A percentile compares a stretch with the other conserved stretches of the same genome.
Conservation (phyloP, 37 sponge, comb jelly and placozoan species). For the Haliclona indistincta region DNA sequence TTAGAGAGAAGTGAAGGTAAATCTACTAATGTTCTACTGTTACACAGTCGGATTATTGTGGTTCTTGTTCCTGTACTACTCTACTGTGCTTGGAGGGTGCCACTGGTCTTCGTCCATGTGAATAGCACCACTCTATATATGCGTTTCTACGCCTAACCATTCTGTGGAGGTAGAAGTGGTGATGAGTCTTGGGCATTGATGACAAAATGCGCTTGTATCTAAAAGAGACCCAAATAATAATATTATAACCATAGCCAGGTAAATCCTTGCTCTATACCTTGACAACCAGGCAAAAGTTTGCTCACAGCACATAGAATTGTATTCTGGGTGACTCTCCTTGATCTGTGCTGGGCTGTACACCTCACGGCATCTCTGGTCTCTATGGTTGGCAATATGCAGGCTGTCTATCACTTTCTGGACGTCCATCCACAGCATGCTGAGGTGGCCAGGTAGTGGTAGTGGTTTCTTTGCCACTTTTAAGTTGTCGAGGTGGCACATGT, state of each 20-base stretch:
- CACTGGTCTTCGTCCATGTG: not conserved
- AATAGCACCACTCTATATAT: not conserved
- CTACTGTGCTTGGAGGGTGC: too few relatives aligned
- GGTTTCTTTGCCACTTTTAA: not conserved
- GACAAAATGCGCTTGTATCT: conserved; percentile 34
- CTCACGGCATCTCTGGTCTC: conserved; percentile 4
- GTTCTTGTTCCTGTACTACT: too few relatives aligned
- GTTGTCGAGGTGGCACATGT: conserved; percentile 4
- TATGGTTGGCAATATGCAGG: not conserved
- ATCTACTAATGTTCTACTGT: too few relatives aligned
- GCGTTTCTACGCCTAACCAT: conserved; percentile 13
- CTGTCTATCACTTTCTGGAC: conserved; percentile 3
- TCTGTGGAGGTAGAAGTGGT: conserved; percentile 43
- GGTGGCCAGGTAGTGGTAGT: conserved; percentile 10
- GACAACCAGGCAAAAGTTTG: conserved; percentile 57
- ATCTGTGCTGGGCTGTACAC: conserved; percentile 3
- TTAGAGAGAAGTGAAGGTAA: too few relatives aligned
- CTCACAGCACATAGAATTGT: conserved; percentile 25
- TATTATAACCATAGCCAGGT: too few relatives aligned
- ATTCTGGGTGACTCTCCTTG: not conserved
- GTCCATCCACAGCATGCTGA: conserved; percentile 5
- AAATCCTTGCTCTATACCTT: too few relatives aligned
- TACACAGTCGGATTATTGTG: too few relatives aligned
- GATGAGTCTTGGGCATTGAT: conserved; percentile 41
- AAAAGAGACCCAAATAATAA: too few relatives aligned